Evolutionary conservation across 1,140 invertebrate genomes (phyloP).

Genomic region (Cylas formicarius): DNA sequence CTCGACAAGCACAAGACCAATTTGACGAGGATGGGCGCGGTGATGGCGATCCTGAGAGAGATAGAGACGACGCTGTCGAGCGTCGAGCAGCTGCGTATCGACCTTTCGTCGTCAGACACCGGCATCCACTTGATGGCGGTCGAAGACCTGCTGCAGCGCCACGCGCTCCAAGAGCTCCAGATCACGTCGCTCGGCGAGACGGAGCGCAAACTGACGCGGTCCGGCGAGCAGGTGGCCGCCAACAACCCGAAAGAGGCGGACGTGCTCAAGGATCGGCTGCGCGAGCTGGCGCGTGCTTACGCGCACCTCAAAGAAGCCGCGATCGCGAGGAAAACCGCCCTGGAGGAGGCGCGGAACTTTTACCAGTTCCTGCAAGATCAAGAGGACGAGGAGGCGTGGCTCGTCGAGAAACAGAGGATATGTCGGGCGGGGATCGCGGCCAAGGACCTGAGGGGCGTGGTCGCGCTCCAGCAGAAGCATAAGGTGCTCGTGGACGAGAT

Average conservation of each 20-base stretch:
- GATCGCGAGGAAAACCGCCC: slow-evolving; percentile 68
- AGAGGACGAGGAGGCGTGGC: slow-evolving; percentile 78
- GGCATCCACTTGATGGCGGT: slow-evolving; percentile 88
- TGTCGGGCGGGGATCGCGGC: slow-evolving; percentile 85
- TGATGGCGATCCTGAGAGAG: slow-evolving; percentile 83
- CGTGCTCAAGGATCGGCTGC: slow-evolving; percentile 32
- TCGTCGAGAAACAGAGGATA: slow-evolving; percentile 86
- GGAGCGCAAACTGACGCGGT: slow-evolving; percentile 66
- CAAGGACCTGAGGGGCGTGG: slow-evolving; percentile 85
- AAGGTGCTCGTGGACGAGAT: slow-evolving; percentile 91
- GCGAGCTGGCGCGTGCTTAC: slow-evolving; percentile 32
- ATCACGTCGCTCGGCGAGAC: slow-evolving; percentile 79
- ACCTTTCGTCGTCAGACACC: slow-evolving; percentile 80
- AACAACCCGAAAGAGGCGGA: slow-evolving; percentile 37
- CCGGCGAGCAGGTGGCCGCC: slow-evolving; percentile 46
- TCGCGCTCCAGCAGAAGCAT: slow-evolving; percentile 89
- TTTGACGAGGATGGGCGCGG: slow-evolving; percentile 64
- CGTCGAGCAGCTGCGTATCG: slow-evolving; percentile 71
- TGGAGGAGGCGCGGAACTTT: slow-evolving; percentile 88
- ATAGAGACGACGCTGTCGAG: slow-evolving; percentile 84
- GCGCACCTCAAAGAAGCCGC: slow-evolving; percentile 43
- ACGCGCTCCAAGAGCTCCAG: slow-evolving; percentile 85
- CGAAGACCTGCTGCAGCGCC: slow-evolving; percentile 89
- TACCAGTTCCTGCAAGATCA: slow-evolving; percentile 94
- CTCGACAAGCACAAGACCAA: slow-evolving; percentile 79